Evolutionary conservation across 2,797 vertebrate genomes (phyloP).

Genomic region (Labroides dimidiatus): DNA sequence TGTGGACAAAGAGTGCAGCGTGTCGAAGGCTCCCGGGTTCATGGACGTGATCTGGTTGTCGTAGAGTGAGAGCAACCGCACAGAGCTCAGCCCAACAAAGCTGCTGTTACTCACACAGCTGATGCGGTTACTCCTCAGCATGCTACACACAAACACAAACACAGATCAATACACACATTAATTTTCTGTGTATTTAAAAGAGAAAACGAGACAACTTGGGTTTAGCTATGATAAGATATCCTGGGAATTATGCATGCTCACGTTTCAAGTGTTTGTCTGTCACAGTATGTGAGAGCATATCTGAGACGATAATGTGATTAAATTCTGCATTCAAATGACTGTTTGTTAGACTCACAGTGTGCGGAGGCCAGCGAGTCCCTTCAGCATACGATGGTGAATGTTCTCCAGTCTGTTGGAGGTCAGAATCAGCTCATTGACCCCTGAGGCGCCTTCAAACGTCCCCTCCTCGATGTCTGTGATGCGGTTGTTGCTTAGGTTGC

Average conservation of each 20-base stretch:
- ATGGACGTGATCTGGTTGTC: constrained; percentile 98
- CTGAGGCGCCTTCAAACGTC: constrained; percentile 93
- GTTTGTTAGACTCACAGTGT: constrained; percentile 89
- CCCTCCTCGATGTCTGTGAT: constrained; percentile 98
- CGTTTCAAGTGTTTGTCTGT: constrained; percentile 13
- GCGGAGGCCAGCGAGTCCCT: constrained; percentile 93
- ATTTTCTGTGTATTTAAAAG: constrained; percentile 5
- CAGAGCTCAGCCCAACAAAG: constrained; percentile 95
- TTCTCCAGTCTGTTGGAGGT: constrained; percentile 96
- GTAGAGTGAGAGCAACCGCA: constrained; percentile 95
- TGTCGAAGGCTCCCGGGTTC: constrained; percentile 94
- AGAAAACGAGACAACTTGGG: background rate
- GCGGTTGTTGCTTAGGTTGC: constrained; percentile 98
- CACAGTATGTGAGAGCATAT: constrained; percentile 10
- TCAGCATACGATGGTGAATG: constrained; percentile 94
- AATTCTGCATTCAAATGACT: constrained; percentile 20
- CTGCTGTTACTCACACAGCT: constrained; percentile 97
- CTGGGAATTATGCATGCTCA: constrained; percentile 28
- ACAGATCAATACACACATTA: constrained; percentile 16
- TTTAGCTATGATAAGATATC: constrained; percentile 7
- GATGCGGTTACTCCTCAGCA: constrained; percentile 97
- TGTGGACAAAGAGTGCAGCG: constrained; percentile 94
- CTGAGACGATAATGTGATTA: constrained; percentile 21
- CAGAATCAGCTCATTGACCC: constrained; percentile 94
- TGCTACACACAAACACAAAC: constrained; percentile 81